A percentile compares a stretch with the other conserved stretches of the same genome.
phyloP scores from a whole-genome alignment of 35 echinoderm and acorn worm genomes.

The Ophioderma brevispina region DNA sequence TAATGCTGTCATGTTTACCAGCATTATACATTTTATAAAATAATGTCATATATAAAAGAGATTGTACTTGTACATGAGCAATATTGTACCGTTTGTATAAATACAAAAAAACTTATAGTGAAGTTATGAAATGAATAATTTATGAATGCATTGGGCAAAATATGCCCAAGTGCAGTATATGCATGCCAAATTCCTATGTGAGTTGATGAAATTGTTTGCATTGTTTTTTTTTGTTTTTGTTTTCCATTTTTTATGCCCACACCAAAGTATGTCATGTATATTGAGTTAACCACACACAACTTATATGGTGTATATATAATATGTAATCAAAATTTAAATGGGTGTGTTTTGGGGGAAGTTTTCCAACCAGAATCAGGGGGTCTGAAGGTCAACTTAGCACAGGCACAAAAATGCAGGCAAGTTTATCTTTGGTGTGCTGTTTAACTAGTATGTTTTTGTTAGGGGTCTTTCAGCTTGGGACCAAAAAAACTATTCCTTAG shows the following conservation, averaged over 20 bases:
- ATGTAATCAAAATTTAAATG: neutral
- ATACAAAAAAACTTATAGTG: neutral
- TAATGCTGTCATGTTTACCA: neutral
- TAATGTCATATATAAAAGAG: neutral
- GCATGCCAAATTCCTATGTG: neutral
- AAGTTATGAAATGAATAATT: neutral
- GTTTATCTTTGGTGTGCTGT: no score
- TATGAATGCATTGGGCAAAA: neutral
- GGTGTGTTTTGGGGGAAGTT: neutral
- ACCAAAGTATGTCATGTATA: conserved; percentile 10
- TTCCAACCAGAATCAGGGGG: no score
- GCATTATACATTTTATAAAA: neutral
- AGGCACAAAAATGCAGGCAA: no score
- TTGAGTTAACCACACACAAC: neutral
- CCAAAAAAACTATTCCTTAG: no score
- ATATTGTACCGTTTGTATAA: conserved; percentile 1
- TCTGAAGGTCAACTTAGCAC: no score
- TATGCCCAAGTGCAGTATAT: neutral
- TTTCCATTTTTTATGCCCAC: conserved; percentile 5
- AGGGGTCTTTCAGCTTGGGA: no score
- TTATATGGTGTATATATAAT: neutral
- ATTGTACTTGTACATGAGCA: neutral
- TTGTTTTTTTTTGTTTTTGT: neutral
- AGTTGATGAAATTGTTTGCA: neutral
- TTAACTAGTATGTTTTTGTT: no score